Evolutionary conservation across 1,140 invertebrate genomes (phyloP).

Genomic region (Drosophila kohkoa): DNA sequence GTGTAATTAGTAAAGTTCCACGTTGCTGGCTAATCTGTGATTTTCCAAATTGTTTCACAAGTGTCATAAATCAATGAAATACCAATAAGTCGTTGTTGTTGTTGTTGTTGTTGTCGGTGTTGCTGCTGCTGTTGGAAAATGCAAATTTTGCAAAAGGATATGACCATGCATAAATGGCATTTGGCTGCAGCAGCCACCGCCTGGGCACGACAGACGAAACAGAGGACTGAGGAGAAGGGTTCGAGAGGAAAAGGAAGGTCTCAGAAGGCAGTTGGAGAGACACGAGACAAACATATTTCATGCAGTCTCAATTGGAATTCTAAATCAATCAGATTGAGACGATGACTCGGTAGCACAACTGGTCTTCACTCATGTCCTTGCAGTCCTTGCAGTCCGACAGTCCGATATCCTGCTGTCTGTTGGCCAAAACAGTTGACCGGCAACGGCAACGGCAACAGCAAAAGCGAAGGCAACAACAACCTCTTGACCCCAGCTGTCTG

Average conservation of each 20-base stretch:
- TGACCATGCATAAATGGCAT: slow-evolving; percentile 75
- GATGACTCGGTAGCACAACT: slow-evolving; percentile 55
- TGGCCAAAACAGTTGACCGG: not conserved
- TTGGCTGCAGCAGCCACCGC: slow-evolving; percentile 25
- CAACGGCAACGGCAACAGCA: slow-evolving; percentile 20
- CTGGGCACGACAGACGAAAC: slow-evolving; percentile 46
- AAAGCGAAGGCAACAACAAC: slow-evolving; percentile 23
- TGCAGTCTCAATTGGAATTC: slow-evolving; percentile 84
- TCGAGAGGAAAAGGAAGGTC: not conserved
- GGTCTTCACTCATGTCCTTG: not conserved
- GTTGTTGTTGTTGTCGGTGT: slow-evolving; percentile 41
- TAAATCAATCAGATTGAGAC: slow-evolving; percentile 84
- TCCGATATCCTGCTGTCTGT: slow-evolving; percentile 18
- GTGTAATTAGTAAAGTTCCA: slow-evolving; percentile 66
- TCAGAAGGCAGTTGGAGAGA: slow-evolving; percentile 50
- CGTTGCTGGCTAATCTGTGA: slow-evolving; percentile 74
- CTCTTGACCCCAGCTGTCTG: slow-evolving; percentile 58
- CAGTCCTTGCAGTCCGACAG: not conserved
- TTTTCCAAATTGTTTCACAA: slow-evolving; percentile 85
- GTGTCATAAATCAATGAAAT: slow-evolving; percentile 84
- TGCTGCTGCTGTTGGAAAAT: slow-evolving; percentile 65
- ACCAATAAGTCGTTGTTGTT: slow-evolving; percentile 80
- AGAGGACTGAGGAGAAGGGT: slow-evolving; percentile 13
- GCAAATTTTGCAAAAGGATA: slow-evolving; percentile 82
- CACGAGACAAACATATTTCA: slow-evolving; percentile 82